Evolutionary conservation across 2,888 invertebrate genomes (phyloP).

Genomic region (Nasonovia ribisnigri): DNA sequence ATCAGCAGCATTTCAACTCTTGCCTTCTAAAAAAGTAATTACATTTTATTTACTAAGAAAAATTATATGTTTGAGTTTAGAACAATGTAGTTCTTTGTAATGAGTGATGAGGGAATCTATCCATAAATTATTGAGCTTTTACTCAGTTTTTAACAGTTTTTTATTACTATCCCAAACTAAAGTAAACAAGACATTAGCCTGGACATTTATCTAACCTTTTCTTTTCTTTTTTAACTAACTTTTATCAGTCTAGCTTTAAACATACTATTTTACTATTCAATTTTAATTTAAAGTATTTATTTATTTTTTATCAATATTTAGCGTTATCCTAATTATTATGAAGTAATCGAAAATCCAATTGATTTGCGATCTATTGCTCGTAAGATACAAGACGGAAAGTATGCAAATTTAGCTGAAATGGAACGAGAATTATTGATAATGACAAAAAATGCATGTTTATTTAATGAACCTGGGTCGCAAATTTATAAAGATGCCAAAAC

Average conservation of each 20-base stretch:
- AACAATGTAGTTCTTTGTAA: background rate
- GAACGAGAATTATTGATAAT: conserved; percentile 91
- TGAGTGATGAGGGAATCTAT: background rate
- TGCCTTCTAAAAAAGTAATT: conserved; percentile 86
- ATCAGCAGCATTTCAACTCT: conserved; percentile 88
- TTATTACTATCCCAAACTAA: background rate
- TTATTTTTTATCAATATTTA: conserved; percentile 69
- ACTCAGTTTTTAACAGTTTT: background rate
- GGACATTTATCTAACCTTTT: background rate
- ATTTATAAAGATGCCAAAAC: conserved; percentile 96
- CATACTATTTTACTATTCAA: background rate
- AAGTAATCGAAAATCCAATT: conserved; percentile 92
- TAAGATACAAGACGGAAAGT: conserved; percentile 89
- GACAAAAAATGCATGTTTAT: conserved; percentile 94
- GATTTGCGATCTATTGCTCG: conserved; percentile 94
- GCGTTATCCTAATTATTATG: conserved; percentile 95
- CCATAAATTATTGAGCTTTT: background rate
- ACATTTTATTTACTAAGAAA: background rate
- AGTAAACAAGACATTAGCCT: background rate
- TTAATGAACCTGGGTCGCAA: conserved; percentile 96
- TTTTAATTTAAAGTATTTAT: background rate
- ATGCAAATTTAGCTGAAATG: conserved; percentile 84
- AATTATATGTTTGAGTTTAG: background rate
- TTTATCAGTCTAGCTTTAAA: background rate
- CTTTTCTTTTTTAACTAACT: background rate